phyloP scores from a whole-genome alignment of 1,140 invertebrate genomes.

The Caerostris extrusa region DNA sequence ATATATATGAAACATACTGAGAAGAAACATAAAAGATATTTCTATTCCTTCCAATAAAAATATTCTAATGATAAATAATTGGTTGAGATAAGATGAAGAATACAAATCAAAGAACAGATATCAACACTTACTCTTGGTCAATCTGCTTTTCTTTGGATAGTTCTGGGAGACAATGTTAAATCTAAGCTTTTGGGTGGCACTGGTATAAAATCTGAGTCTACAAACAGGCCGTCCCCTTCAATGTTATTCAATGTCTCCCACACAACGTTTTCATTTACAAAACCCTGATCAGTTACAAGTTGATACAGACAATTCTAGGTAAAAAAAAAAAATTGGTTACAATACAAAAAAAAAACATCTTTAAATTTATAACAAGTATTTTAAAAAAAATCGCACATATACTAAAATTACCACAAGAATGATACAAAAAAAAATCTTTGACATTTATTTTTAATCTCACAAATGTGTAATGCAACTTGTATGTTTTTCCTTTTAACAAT shows the following conservation, averaged over 20 bases:
- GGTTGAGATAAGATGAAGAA: no score
- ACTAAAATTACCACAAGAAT: neutral
- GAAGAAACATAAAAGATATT: no score
- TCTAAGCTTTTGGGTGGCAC: constrained; percentile 80
- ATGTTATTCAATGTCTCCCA: constrained; percentile 86
- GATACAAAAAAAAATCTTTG: no score
- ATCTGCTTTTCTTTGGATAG: constrained; percentile 83
- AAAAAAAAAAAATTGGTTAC: constrained; percentile 77
- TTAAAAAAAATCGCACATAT: neutral
- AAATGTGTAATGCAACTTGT: no score
- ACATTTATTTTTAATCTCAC: no score
- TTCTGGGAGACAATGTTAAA: constrained; percentile 73
- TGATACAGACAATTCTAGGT: constrained; percentile 84
- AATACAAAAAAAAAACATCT: neutral
- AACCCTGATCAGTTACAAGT: constrained; percentile 86
- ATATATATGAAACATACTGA: no score
- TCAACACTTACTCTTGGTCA: constrained; percentile 83
- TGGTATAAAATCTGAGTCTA: constrained; percentile 83
- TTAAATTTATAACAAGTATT: neutral
- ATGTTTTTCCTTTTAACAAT: no score
- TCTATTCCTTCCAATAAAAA: no score
- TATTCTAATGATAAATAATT: no score
- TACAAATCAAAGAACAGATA: no score
- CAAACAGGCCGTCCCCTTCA: constrained; percentile 85
- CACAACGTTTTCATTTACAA: constrained; percentile 84